Percentiles rank a stretch among this genome's conserved stretches.
Conservation (phyloP, 2,113 vertebrate genomes). For the Lepus europaeus region DNA sequence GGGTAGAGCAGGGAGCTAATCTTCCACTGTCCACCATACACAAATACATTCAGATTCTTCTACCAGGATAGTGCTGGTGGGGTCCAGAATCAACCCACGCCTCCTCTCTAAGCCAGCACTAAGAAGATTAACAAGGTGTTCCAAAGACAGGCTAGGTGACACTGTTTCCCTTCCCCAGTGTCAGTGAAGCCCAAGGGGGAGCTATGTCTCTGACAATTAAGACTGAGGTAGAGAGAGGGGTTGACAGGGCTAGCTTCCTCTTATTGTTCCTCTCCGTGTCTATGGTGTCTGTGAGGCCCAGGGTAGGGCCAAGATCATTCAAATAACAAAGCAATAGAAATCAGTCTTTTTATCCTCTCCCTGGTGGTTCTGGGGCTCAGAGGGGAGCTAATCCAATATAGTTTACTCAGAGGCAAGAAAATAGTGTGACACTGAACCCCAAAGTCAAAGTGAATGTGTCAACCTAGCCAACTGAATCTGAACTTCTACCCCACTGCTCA, state of each 20-base stretch:
- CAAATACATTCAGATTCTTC: not conserved
- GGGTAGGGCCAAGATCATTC: not conserved
- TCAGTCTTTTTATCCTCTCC: not conserved
- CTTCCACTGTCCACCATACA: rapidly evolving
- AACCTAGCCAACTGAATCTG: not conserved
- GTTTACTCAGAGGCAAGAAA: not conserved
- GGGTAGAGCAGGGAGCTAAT: not conserved
- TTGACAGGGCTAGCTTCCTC: not conserved
- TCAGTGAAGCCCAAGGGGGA: not conserved
- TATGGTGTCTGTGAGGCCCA: not conserved
- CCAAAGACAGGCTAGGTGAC: not conserved
- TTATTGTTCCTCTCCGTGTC: not conserved
- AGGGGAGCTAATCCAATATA: not conserved
- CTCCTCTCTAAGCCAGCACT: not conserved
- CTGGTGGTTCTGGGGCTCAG: not conserved
- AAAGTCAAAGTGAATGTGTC: not conserved
- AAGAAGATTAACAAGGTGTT: not conserved
- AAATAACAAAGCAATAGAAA: not conserved
- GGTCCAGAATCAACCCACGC: not conserved
- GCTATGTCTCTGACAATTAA: not conserved
- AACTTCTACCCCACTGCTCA: not conserved
- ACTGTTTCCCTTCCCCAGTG: not conserved
- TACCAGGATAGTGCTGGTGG: not conserved
- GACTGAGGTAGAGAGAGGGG: not conserved
- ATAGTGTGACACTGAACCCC: not conserved